These are phyloP conservation scores for Melanostoma mellinum DNA, from an alignment of 2,888 invertebrate species.

Conservation along the genomic window DNA sequence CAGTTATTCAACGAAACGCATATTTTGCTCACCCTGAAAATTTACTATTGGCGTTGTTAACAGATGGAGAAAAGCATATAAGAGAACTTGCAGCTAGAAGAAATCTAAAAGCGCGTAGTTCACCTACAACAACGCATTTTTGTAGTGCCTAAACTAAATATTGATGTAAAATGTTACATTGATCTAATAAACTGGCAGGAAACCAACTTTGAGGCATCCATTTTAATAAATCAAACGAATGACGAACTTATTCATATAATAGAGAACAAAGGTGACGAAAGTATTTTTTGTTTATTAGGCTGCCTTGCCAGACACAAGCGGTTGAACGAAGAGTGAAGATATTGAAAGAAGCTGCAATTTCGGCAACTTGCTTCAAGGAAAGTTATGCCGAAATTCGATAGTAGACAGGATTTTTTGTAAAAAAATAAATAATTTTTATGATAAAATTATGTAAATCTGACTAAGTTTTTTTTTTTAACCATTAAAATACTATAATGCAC, in stretches of 20 bases:
- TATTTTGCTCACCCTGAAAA: constrained; percentile 17
- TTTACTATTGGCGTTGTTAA: constrained; percentile 7
- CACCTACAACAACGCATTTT: constrained; percentile 1
- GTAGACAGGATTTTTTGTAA: constrained; percentile 2
- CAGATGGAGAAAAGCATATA: constrained; percentile 5
- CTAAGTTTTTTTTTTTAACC: not conserved
- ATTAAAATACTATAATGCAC: not conserved
- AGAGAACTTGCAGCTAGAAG: no score
- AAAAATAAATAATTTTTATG: not conserved
- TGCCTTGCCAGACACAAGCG: not conserved
- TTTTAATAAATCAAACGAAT: no score
- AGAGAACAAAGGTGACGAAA: not conserved
- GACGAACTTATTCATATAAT: not conserved
- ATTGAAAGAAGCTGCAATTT: not conserved
- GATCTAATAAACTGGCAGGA: constrained; percentile 2
- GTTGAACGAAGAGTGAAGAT: not conserved
- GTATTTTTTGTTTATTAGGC: no score
- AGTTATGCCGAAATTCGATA: constrained; percentile 2
- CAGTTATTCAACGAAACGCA: constrained; percentile 13
- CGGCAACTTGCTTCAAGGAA: constrained; percentile 4
- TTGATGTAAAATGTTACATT: constrained; percentile 1
- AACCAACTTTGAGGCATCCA: not conserved
- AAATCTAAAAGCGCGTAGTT: constrained; percentile 1
- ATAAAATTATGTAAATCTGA: not conserved
- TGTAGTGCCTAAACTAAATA: not conserved